phyloP scores from a whole-genome alignment of 2,113 vertebrate genomes.

The Oriolus oriolus region DNA sequence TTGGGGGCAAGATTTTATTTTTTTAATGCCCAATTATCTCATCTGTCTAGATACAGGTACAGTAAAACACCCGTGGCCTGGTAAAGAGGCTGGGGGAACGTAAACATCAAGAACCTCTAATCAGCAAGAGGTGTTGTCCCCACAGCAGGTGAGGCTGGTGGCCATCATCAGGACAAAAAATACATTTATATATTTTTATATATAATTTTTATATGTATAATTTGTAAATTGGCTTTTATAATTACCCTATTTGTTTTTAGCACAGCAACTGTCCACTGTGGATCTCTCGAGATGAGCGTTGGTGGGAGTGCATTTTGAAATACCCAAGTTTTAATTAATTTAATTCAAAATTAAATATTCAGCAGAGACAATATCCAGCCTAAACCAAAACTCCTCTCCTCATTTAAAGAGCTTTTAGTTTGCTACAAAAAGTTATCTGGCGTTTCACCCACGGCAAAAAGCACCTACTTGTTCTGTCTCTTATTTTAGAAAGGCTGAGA shows the following conservation, averaged over 20 bases:
- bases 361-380: background rate
- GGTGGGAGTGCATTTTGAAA: fast-evolving
- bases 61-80: background rate
- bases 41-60: background rate
- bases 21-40: background rate
- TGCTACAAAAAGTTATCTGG: background rate
- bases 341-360: background rate
- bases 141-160: background rate
- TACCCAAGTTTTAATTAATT: background rate
- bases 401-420: background rate
- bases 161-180: background rate
- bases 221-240: background rate
- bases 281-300: fast-evolving
- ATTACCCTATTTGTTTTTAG: background rate
- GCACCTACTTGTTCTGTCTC: background rate
- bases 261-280: background rate
- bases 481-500: constrained; percentile 1
- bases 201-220: too few relatives aligned
- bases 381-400: background rate
- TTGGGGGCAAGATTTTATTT: background rate
- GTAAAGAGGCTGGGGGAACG: background rate
- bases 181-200: background rate
- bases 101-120: background rate
- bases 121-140: fast-evolving
- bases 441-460: background rate